Evolutionary conservation across 2,113 vertebrate genomes (phyloP), one percentile per base, ranked within the genome.

Genomic region (Catharus minimus): DNA sequence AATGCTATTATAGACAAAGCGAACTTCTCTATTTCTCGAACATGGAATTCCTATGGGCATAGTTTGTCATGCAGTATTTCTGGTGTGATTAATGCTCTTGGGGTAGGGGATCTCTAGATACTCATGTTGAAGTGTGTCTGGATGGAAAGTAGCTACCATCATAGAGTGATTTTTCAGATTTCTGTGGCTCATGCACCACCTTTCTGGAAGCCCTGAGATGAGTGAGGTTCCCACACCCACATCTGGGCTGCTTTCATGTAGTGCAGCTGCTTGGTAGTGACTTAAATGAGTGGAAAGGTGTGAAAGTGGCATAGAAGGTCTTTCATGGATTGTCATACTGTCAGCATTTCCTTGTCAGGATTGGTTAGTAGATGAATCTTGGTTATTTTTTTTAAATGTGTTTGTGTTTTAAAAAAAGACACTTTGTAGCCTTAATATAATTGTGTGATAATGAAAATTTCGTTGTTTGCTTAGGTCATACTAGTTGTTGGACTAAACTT

Each of bases 101-200:
- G 68, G 50, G 53, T 9, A 21, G 36, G 20, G 30, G 11, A 10
- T 52, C 43, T 80, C 30, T 76, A 13, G 32, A 17, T 44, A 39
- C 38, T 60, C 6, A 6, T 0, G 0, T 6, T 71, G 61, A 86
- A 49, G 13, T 1, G 1, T 69, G 19, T 12, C 57, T 60, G 36
- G 19, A 38, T 88, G 55, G 20, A 16, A 71, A 20, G 43, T 22
- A 62, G 55, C 23, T 72, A 4, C 56, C 21, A 55, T n/a, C 5
- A 7, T 0, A 8, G 14, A 32, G 27, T 39, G 17, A 8, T 60
- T 74, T 38, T 61, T 90, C 6, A 30, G 58, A 18, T 24, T 66
- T 69, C 14, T 32, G 5, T 73, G 41, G 11, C 26, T 90, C 38
- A 4, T 22, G 12, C 44, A 10, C 27, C 81, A 12, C 22, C 30